phyloP scores from a whole-genome alignment of 2,888 invertebrate genomes.

The Megaustenia siamemsis region DNA sequence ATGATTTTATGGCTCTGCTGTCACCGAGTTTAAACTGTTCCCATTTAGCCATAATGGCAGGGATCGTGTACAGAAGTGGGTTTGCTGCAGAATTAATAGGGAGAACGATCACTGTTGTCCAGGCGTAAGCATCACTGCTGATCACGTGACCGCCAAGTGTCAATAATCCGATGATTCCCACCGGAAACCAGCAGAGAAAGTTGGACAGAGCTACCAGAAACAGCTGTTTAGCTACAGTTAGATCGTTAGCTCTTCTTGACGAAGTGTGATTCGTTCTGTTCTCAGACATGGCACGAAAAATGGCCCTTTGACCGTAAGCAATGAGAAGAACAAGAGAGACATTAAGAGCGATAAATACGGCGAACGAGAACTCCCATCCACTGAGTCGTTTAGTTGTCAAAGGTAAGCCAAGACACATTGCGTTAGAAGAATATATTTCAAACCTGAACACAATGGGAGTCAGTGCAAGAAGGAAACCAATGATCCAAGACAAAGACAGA shows the following conservation, averaged over 20 bases:
- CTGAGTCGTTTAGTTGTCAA: not conserved
- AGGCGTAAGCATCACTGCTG: slow-evolving; percentile 11
- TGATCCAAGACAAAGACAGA: slow-evolving; percentile 61
- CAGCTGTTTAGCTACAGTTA: slow-evolving; percentile 71
- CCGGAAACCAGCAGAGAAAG: slow-evolving; percentile 73
- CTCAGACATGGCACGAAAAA: slow-evolving; percentile 62
- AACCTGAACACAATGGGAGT: not conserved
- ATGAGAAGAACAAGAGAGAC: slow-evolving; percentile 72
- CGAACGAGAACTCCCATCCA: not conserved
- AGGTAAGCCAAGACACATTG: slow-evolving; percentile 15
- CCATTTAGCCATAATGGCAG: slow-evolving; percentile 16
- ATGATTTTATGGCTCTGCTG: too few relatives aligned
- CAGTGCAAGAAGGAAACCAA: slow-evolving; percentile 7
- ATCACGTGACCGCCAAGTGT: slow-evolving; percentile 23
- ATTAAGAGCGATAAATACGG: slow-evolving; percentile 72
- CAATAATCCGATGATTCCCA: slow-evolving; percentile 28
- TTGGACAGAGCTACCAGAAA: slow-evolving; percentile 70
- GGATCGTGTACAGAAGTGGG: slow-evolving; percentile 46
- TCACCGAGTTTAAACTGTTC: too few relatives aligned
- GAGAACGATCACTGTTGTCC: slow-evolving; percentile 37
- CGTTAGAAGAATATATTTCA: not conserved
- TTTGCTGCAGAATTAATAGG: slow-evolving; percentile 48
- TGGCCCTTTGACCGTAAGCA: slow-evolving; percentile 71
- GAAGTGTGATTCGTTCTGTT: not conserved
- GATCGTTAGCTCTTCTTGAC: slow-evolving; percentile 56